Conservation (phyloP, 2,888 invertebrate species). For the Perizoma affinitatum region DNA sequence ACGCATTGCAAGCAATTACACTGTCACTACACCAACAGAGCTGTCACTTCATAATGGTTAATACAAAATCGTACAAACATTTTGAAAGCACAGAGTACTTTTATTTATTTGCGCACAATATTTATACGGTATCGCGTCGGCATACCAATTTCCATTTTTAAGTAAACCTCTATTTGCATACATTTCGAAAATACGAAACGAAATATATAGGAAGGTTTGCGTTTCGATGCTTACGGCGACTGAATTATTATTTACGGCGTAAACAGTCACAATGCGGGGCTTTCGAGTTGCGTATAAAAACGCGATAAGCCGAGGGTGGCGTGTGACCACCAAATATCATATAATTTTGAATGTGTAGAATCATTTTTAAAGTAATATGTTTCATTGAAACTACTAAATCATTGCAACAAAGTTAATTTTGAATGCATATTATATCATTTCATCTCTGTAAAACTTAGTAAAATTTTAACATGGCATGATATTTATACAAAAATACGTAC, state of each 20-base stretch:
- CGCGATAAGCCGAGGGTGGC: slow-evolving; percentile 56
- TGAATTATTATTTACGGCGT: slow-evolving; percentile 63
- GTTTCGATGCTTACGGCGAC: slow-evolving; percentile 46
- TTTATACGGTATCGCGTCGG: slow-evolving; percentile 52
- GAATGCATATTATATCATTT: too few species aligned
- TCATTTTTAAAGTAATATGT: slow-evolving; percentile 16
- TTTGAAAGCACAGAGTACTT: slow-evolving; percentile 35
- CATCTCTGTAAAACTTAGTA: too few species aligned
- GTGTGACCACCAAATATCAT: slow-evolving; percentile 46
- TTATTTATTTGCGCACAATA: slow-evolving; percentile 54
- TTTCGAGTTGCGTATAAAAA: slow-evolving; percentile 60
- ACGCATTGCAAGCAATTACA: slow-evolving; percentile 34
- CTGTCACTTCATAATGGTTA: slow-evolving; percentile 31
- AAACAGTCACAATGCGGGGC: slow-evolving; percentile 60
- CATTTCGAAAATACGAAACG: slow-evolving; percentile 27
- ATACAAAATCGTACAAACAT: slow-evolving; percentile 27
- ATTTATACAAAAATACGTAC: too few species aligned
- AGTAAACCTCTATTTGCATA: slow-evolving; percentile 47
- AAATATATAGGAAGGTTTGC: slow-evolving; percentile 28
- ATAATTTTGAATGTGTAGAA: slow-evolving; percentile 10
- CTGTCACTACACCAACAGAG: slow-evolving; percentile 33
- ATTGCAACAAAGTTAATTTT: neutral
- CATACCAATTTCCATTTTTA: slow-evolving; percentile 56
- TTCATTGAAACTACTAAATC: neutral
- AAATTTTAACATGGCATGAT: too few species aligned